Conservation (phyloP, 2,797 vertebrate genomes). For the Babyrousa celebensis region DNA sequence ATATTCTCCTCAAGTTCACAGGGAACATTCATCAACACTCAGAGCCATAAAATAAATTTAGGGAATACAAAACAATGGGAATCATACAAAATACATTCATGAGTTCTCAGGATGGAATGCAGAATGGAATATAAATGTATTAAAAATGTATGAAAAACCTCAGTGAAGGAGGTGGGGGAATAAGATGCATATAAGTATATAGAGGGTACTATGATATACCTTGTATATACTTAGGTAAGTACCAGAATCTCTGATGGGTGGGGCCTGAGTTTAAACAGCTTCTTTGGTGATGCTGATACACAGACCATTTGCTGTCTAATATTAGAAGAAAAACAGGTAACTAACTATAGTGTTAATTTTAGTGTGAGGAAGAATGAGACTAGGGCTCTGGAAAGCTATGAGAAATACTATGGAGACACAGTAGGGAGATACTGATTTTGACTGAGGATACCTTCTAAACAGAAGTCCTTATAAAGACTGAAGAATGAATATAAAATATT, state of each 20-base stretch:
- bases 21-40: background rate
- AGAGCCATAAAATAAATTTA: background rate
- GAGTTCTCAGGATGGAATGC: background rate
- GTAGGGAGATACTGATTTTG: background rate
- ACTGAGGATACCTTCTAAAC: background rate
- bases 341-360: background rate
- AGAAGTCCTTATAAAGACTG: background rate
- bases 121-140: background rate
- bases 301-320: background rate
- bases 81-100: background rate
- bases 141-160: background rate
- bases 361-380: background rate
- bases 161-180: background rate
- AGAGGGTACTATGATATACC: too few relatives aligned
- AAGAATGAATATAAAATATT: background rate
- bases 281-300: background rate
- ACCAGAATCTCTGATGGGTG: background rate
- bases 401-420: background rate
- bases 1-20: background rate
- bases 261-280: background rate
- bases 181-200: background rate
- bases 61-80: background rate
- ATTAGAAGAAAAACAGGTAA: background rate
- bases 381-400: background rate
- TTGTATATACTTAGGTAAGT: too few relatives aligned